These are phyloP conservation scores for Dromococcyx pavoninus DNA, from an alignment of 2,797 vertebrate genomes.

Conservation along the genomic window DNA sequence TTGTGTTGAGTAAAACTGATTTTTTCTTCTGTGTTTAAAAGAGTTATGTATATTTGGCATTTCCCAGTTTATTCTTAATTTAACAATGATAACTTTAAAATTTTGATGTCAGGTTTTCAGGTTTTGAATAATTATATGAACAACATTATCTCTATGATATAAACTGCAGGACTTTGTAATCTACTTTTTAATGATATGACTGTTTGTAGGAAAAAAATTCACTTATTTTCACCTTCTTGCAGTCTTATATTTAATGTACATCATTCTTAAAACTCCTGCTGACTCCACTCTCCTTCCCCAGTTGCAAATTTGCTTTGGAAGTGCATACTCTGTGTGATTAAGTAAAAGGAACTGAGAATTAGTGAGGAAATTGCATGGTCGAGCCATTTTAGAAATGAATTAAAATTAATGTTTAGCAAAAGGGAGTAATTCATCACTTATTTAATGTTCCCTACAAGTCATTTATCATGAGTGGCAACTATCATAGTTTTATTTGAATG, in stretches of 20 bases:
- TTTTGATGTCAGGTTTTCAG: rapidly evolving
- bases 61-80: not conserved
- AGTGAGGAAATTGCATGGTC: conserved; percentile 20
- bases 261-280: not conserved
- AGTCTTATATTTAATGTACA: not conserved
- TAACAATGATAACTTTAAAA: not conserved
- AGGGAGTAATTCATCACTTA: conserved; percentile 23
- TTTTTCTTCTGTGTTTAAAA: not conserved
- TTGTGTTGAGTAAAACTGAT: not conserved
- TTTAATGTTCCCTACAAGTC: not conserved
- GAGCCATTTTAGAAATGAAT: conserved; percentile 20
- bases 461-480: not conserved
- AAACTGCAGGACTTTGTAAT: not conserved
- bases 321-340: not conserved
- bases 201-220: not conserved
- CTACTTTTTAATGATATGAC: not conserved
- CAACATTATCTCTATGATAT: not conserved
- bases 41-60: not conserved
- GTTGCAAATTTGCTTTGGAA: not conserved
- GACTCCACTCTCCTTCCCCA: not conserved
- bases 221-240: not conserved
- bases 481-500: not conserved
- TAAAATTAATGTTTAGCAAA: conserved; percentile 23
- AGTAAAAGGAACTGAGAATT: conserved; percentile 33
- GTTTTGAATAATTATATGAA: not conserved